phyloP scores from a whole-genome alignment of 2,888 invertebrate genomes.

The Bursaphelenchus okinawaensis region DNA sequence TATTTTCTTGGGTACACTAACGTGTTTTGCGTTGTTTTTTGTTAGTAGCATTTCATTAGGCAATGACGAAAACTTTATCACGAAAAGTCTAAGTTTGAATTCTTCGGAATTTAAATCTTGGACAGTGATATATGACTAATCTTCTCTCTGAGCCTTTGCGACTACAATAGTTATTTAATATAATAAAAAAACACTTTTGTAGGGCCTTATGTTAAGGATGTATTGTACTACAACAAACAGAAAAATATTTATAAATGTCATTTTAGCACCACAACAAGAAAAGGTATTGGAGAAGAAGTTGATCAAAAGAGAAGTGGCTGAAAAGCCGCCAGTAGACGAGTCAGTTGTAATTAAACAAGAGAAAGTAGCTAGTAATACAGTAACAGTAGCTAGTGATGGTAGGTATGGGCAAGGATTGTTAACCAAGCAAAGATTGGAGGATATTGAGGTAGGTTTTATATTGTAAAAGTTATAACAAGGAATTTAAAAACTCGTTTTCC shows the following conservation, averaged over 20 bases:
- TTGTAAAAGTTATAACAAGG: neutral
- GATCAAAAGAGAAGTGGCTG: neutral
- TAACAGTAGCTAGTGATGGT: constrained; percentile 7
- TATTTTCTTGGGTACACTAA: neutral
- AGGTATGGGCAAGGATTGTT: neutral
- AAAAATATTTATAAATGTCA: too few relatives aligned
- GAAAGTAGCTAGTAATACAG: neutral
- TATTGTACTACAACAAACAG: too few relatives aligned
- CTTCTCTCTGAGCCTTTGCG: neutral
- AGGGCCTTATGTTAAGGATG: too few relatives aligned
- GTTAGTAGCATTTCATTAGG: neutral
- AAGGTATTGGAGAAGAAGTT: neutral
- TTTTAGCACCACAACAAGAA: neutral
- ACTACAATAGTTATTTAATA: too few relatives aligned
- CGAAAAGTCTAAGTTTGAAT: neutral
- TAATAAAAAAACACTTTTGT: too few relatives aligned
- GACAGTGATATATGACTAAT: constrained; percentile 10
- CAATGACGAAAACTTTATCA: neutral
- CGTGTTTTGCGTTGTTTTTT: neutral
- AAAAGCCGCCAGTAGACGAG: constrained; percentile 1
- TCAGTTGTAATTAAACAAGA: too few relatives aligned
- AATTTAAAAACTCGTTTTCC: neutral
- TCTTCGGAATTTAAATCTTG: neutral
- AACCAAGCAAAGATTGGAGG: constrained; percentile 21
- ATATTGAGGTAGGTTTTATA: constrained; percentile 21